Evolutionary conservation across 2,888 invertebrate genomes (phyloP), one percentile per base, ranked within the genome.

Genomic region (Pseudeuparius sepicola): DNA sequence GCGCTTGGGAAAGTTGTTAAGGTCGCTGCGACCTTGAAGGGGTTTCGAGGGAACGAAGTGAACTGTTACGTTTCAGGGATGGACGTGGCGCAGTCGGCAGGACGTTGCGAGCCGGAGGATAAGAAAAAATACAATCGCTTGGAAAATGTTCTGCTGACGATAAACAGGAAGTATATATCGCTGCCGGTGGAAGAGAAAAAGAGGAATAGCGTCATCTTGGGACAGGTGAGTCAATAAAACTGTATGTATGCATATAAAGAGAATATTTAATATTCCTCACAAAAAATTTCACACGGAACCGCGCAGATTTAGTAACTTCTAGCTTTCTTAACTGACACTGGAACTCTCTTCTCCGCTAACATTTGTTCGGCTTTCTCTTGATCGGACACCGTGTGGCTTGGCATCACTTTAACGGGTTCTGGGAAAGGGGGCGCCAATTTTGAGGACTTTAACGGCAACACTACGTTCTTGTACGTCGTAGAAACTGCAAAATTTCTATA

Each of bases 341-440:
- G 52, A 13, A 44, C 34, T 17, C 46, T 37, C 13, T 39, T 41
- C 31, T 59, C 58, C 4, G 56, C 53, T 36, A 54, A 49, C 56
- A 58, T 60, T 36, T 56, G 55, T 4, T 55, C 52, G 3, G 60
- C 59, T 37, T 61, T 61, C 36, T 61, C 62, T 35, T 58, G 54
- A 43, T 62, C 61, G 5, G 60, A 56, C 3, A 58, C 50, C 3
- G 53, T 56, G 37, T 59, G 55, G 0, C 60, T 59, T 6, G 50
- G 51, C 56, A 60, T 60, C 33, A 53, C 47, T 34, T 40, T 42
- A 1, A 62, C 56, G 0, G 61, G 60, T 23, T 60, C 58, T 0
- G 62, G 61, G 44, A 62, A 61, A 3, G 61, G 60, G 34, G 49
- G 57, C 1, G 60, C 57, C 40, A 61, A 37, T 32, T 54, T 57